These are phyloP conservation scores for Netelia inedita DNA, from an alignment of 2,888 invertebrate species.

Conservation along the genomic window DNA sequence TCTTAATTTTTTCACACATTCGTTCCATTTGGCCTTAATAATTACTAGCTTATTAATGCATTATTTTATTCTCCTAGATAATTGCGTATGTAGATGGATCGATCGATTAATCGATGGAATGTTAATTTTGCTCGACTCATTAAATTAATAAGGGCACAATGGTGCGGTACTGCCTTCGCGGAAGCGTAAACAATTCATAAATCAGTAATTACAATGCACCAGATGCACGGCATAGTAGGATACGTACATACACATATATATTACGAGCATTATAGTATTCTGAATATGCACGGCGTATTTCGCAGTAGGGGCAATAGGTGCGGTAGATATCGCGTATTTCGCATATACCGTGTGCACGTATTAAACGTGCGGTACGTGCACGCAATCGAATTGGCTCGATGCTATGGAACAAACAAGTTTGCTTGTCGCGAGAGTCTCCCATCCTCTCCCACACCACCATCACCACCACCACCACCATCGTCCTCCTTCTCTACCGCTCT, in stretches of 20 bases:
- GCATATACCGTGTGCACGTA: background rate
- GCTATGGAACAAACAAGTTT: slow-evolving; percentile 60
- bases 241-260: background rate
- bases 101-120: background rate
- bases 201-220: slow-evolving; percentile 61
- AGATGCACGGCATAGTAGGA: slow-evolving; percentile 49
- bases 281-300: slow-evolving; percentile 62
- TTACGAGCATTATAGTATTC: slow-evolving; percentile 35
- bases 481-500: background rate
- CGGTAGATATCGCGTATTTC: slow-evolving; percentile 37
- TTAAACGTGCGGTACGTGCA: slow-evolving; percentile 49
- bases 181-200: slow-evolving; percentile 61
- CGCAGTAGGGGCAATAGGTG: slow-evolving; percentile 54
- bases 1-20: too few species aligned
- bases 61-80: background rate
- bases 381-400: slow-evolving; percentile 66
- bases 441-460: too few species aligned
- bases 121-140: slow-evolving; percentile 33
- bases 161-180: slow-evolving; percentile 8
- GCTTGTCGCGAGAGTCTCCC: slow-evolving; percentile 39
- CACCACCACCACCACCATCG: too few species aligned
- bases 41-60: background rate
- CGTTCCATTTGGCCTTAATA: too few species aligned
- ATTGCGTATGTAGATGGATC: background rate
- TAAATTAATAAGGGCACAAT: slow-evolving; percentile 39